These are phyloP conservation scores for Fistularia commersonii DNA, from an alignment of 2,797 vertebrate species.

Conservation along the genomic window DNA sequence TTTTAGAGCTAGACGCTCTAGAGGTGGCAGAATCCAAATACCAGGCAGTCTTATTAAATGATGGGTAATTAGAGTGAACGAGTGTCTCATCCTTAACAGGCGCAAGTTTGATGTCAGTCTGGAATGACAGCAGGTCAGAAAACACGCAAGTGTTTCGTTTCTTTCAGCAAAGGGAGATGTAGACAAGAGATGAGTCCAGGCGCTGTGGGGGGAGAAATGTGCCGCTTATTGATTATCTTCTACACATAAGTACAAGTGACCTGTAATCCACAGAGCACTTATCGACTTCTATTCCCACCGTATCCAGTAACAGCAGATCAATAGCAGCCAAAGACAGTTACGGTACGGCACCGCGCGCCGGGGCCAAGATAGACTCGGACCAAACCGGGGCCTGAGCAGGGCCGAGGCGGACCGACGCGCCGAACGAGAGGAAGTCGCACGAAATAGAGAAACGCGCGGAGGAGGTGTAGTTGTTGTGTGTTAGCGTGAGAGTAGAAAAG, in stretches of 20 bases:
- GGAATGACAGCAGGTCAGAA: conserved; percentile 25
- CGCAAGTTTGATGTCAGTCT: too few relatives aligned
- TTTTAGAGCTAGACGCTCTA: too few relatives aligned
- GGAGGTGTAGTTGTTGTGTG: too few relatives aligned
- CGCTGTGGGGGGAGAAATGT: conserved; percentile 55
- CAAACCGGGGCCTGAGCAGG: conserved; percentile 33
- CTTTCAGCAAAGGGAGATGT: conserved; percentile 36
- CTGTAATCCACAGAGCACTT: conserved; percentile 84
- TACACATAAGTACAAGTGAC: conserved; percentile 81
- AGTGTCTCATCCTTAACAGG: too few relatives aligned
- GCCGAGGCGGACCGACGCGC: conserved; percentile 40
- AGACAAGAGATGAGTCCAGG: conserved; percentile 29
- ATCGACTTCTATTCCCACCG: conserved; percentile 79
- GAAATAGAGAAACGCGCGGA: too few relatives aligned
- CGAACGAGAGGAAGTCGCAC: conserved; percentile 39
- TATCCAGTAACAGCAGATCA: conserved; percentile 80
- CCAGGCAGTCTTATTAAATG: conserved; percentile 24
- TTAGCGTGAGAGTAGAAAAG: conserved; percentile 44
- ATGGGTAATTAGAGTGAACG: conserved; percentile 13
- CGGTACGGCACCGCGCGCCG: conserved; percentile 52
- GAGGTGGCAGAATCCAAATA: too few relatives aligned
- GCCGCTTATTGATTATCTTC: conserved; percentile 83
- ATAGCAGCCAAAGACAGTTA: conserved; percentile 74
- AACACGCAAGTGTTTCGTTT: conserved; percentile 17
- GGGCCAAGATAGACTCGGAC: conserved; percentile 50